Evolutionary conservation across 2,113 vertebrate genomes (phyloP), one percentile per base, ranked within the genome.

Genomic region (Ageneiosus marmoratus): DNA sequence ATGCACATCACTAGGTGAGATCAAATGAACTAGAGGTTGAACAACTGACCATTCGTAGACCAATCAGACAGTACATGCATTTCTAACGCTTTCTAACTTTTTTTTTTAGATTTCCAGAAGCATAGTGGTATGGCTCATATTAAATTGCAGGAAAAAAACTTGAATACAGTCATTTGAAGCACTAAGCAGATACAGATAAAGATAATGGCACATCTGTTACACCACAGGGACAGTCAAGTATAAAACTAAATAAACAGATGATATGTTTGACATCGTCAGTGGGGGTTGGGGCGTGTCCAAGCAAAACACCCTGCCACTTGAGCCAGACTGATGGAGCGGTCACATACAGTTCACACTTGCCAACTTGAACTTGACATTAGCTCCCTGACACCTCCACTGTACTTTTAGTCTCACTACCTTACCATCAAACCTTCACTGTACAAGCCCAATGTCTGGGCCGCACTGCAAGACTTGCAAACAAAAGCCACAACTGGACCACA

Each of bases 301-400:
- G 48, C 20, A 53, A 16, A 48, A 0, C 60, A 65, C 10, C 27
- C 16, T 18, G 12, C 12, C 8, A 24, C 69, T 70, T 32, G 20
- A 82, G 51, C 22, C 53, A 51, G 44, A 16, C 41, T 51, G 53
- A 58, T 13, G 27, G 34, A 67, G 34, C 80, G 15, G 48, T 79
- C 84, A 55, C 46, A 63, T 6, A 60, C 80, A 83, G 75, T 74
- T 67, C 56, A 73, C 24, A 13, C 69, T 41, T 48, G 46, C 48
- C 2, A 20, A 29, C 34, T 29, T 60, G 27, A 70, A 29, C 55
- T 27, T 79, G 27, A 86, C 29, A 7, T 32, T 3, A 16, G 65
- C 53, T n/a, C 8, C 62, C 5, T 12, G n/a, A n/a, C 77, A 22
- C 48, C 73, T 3, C 9, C 9, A 0, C 27, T 6, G 16, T 24